Conservation (phyloP, 2,113 vertebrate species). For the Oxygymnocypris stewartii region DNA sequence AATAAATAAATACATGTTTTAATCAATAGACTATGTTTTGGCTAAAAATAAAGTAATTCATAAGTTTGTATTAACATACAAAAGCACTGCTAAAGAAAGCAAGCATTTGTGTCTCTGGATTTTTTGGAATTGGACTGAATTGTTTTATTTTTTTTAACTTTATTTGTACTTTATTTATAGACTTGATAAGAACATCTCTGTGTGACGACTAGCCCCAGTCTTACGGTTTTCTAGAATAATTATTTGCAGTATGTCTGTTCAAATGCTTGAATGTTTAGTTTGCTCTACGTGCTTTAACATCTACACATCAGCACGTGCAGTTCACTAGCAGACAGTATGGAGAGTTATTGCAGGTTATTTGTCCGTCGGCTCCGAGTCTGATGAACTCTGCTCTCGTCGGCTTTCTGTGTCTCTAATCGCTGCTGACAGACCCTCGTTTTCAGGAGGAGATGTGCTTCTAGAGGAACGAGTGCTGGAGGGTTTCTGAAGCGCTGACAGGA, state of each 20-base stretch:
- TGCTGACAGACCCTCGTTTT: too few relatives aligned
- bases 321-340: background rate
- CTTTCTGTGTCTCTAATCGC: slow-evolving; percentile 75
- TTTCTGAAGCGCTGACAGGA: too few relatives aligned
- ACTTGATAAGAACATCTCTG: background rate
- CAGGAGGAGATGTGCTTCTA: too few relatives aligned
- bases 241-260: background rate
- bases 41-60: background rate
- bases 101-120: too few relatives aligned
- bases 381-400: slow-evolving; percentile 68
- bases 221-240: background rate
- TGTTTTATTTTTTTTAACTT: too few relatives aligned
- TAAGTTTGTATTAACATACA: too few relatives aligned
- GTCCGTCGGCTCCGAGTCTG: background rate
- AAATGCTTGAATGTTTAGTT: background rate
- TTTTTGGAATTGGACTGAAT: background rate
- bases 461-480: too few relatives aligned
- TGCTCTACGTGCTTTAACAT: background rate
- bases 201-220: background rate
- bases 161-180: too few relatives aligned
- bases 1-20: too few relatives aligned
- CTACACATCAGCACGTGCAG: background rate
- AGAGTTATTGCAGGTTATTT: background rate
- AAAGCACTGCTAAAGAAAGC: too few relatives aligned
- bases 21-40: background rate